Conservation (phyloP, 2,113 vertebrate genomes). For the Malurus melanocephalus region DNA sequence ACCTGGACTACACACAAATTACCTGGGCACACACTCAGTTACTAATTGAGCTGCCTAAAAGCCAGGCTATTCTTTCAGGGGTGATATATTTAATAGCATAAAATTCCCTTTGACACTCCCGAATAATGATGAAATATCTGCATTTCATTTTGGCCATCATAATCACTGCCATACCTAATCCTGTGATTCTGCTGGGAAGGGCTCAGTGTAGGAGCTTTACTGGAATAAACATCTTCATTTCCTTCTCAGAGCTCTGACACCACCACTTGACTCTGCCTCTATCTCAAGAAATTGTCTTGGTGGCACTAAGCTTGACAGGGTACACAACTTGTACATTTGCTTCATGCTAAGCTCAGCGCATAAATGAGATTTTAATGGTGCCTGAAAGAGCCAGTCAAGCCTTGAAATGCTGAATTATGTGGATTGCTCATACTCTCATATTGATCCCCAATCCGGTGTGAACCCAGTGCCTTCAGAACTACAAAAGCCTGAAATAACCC, state of each 20-base stretch:
- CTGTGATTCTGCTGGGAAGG: neutral
- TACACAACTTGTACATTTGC: neutral
- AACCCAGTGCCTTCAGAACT: neutral
- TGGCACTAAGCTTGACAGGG: neutral
- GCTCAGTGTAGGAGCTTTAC: neutral
- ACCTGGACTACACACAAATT: neutral
- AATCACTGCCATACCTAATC: neutral
- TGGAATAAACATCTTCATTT: neutral
- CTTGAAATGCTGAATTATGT: neutral
- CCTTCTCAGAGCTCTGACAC: neutral
- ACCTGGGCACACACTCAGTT: neutral
- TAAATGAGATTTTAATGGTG: constrained; percentile 22
- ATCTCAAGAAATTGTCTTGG: neutral
- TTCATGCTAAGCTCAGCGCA: neutral
- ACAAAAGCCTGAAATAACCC: constrained; percentile 10
- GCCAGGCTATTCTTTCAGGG: neutral
- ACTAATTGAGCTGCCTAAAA: neutral
- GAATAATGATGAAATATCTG: neutral
- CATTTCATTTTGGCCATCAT: neutral
- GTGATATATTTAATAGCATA: neutral
- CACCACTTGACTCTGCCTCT: neutral
- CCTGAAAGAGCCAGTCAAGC: constrained; percentile 25
- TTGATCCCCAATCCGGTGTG: neutral
- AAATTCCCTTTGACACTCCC: neutral
- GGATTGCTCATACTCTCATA: neutral